Evolutionary conservation across 2,113 vertebrate species (phyloP).

Genomic region (Ammospiza nelsoni): DNA sequence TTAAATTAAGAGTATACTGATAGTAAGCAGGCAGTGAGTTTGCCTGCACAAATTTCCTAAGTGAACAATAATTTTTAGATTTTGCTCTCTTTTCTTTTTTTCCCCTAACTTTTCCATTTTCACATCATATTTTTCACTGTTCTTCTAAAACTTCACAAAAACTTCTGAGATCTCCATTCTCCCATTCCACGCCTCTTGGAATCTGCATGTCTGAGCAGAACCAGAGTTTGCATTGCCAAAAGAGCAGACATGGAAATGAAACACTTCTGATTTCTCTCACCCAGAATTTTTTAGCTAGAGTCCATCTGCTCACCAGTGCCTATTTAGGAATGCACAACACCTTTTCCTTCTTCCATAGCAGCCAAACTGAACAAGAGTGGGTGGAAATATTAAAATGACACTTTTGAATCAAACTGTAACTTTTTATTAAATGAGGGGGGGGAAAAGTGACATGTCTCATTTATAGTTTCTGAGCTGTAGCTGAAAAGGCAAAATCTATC

Average conservation of each 20-base stretch:
- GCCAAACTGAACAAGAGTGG: slow-evolving; percentile 60
- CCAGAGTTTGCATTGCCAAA: slow-evolving; percentile 49
- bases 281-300: slow-evolving; percentile 60
- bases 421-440: slow-evolving; percentile 44
- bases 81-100: not conserved
- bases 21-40: not conserved
- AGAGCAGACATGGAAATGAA: slow-evolving; percentile 58
- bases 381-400: slow-evolving; percentile 67
- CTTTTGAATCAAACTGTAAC: slow-evolving; percentile 48
- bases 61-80: not conserved
- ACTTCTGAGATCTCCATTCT: slow-evolving; percentile 29
- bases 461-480: not conserved
- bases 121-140: not conserved
- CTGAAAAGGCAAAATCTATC: not conserved
- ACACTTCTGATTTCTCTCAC: slow-evolving; percentile 63
- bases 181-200: slow-evolving; percentile 2
- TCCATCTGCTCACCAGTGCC: slow-evolving; percentile 66
- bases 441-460: not conserved
- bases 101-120: not conserved
- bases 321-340: slow-evolving; percentile 67
- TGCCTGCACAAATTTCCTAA: not conserved
- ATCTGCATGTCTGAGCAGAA: slow-evolving; percentile 12
- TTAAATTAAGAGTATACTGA: not conserved
- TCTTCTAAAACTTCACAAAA: slow-evolving; percentile 25
- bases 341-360: slow-evolving; percentile 56